Evolutionary conservation across 1,140 invertebrate species (phyloP).

Genomic region (Saxidomus purpurata): DNA sequence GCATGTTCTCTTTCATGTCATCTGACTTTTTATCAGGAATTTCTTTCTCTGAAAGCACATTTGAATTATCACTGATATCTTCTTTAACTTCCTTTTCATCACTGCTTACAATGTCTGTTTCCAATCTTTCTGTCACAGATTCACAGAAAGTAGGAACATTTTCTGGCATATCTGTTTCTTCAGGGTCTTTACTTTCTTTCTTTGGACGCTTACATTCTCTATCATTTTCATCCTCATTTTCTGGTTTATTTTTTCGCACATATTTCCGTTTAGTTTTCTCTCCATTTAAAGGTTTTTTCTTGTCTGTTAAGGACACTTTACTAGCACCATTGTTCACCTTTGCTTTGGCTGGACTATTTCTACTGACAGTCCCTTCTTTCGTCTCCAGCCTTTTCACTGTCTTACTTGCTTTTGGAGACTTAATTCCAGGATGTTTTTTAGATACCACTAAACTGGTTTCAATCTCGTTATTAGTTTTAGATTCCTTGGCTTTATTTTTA

Average conservation of each 20-base stretch:
- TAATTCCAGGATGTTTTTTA: not conserved
- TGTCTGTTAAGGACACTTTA: not conserved
- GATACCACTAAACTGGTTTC: constrained; percentile 9
- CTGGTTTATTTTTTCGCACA: constrained; percentile 49
- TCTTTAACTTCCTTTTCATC: not conserved
- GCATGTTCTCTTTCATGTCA: not conserved
- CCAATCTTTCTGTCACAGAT: not conserved
- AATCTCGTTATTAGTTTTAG: not conserved
- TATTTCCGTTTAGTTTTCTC: constrained; percentile 60
- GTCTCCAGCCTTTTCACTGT: not conserved
- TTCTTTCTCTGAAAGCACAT: not conserved
- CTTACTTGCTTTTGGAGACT: constrained; percentile 18
- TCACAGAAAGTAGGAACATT: not conserved
- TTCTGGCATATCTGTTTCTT: not conserved
- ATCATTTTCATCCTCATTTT: not conserved
- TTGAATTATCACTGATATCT: not conserved
- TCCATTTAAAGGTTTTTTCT: not conserved
- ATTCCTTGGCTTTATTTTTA: constrained; percentile 12
- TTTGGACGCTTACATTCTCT: constrained; percentile 16
- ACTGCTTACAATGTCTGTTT: not conserved
- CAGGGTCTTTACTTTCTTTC: not conserved
- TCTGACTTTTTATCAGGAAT: not conserved
- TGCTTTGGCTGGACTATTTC: not conserved
- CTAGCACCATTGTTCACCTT: not conserved
- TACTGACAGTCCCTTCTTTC: not conserved